Percentiles rank a stretch among this genome's conserved stretches.
Evolutionary conservation across 2,113 vertebrate genomes (phyloP).

Genomic region (Sorex araneus): DNA sequence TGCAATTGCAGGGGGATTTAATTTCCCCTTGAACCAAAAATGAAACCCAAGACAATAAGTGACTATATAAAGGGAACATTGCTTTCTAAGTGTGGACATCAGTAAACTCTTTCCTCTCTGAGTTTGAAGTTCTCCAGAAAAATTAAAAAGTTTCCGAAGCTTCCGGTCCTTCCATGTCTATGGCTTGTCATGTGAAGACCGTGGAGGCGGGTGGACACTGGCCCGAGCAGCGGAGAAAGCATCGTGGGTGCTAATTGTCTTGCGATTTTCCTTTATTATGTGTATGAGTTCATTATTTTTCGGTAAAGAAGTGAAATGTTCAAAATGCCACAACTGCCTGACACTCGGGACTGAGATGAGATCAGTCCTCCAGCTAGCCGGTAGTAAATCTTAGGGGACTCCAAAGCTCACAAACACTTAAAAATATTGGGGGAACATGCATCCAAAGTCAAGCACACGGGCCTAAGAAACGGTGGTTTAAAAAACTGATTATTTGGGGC

Average conservation of each 20-base stretch:
- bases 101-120: slow-evolving; percentile 58
- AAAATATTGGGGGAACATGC: neutral
- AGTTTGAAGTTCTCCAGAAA: slow-evolving; percentile 76
- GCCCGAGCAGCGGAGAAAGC: no score
- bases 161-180: neutral
- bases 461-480: neutral
- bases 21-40: slow-evolving; percentile 84
- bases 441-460: neutral
- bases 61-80: slow-evolving; percentile 80
- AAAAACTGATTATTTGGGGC: neutral
- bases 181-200: neutral
- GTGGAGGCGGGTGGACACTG: neutral
- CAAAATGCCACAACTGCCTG: slow-evolving; percentile 16
- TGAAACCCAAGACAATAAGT: slow-evolving; percentile 85
- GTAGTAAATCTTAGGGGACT: neutral
- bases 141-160: slow-evolving; percentile 67
- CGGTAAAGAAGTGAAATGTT: slow-evolving; percentile 49
- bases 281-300: slow-evolving; percentile 71
- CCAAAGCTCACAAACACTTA: neutral
- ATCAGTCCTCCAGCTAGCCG: neutral
- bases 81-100: slow-evolving; percentile 74
- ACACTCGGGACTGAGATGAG: neutral
- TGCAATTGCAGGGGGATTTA: slow-evolving; percentile 85
- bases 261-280: slow-evolving; percentile 62
- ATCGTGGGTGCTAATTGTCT: neutral